phyloP scores from a whole-genome alignment of 2,797 vertebrate genomes.

The Darevskia mixta region DNA sequence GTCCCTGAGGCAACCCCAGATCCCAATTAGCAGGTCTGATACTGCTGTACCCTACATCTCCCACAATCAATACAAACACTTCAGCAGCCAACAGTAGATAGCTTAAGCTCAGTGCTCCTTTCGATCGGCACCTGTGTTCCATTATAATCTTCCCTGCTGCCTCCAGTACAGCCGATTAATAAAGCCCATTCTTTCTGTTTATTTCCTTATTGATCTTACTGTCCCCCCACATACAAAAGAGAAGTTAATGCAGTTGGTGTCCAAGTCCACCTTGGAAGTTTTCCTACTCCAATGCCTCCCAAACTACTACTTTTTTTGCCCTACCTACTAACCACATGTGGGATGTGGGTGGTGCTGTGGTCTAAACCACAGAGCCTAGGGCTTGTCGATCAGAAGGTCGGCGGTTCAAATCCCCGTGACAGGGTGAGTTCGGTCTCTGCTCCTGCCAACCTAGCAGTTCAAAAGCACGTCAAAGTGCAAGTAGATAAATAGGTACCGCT shows the following conservation, averaged over 20 bases:
- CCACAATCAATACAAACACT: constrained; percentile 39
- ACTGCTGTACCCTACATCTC: not conserved
- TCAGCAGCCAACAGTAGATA: constrained; percentile 40
- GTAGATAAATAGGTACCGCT: too few species aligned
- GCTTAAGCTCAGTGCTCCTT: constrained; percentile 45
- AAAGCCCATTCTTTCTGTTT: constrained; percentile 63
- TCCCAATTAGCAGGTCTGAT: constrained; percentile 39
- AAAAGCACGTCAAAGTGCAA: too few species aligned
- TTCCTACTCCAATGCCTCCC: constrained; percentile 29
- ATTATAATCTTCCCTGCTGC: constrained; percentile 58
- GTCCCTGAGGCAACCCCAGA: constrained; percentile 32
- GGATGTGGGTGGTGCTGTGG: too few species aligned
- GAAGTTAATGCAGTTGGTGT: constrained; percentile 59
- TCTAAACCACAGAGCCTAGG: too few species aligned
- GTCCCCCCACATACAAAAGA: constrained; percentile 46
- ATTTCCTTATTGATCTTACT: constrained; percentile 64
- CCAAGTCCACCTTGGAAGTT: constrained; percentile 44
- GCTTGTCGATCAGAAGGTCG: too few species aligned
- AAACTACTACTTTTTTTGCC: constrained; percentile 27
- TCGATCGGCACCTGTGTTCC: constrained; percentile 57
- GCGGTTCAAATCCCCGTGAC: too few species aligned
- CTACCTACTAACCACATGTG: constrained; percentile 52
- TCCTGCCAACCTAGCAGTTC: too few species aligned
- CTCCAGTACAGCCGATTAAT: constrained; percentile 58
- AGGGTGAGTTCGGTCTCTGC: too few species aligned